Percentiles rank a stretch among this genome's conserved stretches.
These are phyloP conservation scores for Scortum barcoo DNA, from an alignment of 2,113 vertebrate genomes.

Conservation along the genomic window DNA sequence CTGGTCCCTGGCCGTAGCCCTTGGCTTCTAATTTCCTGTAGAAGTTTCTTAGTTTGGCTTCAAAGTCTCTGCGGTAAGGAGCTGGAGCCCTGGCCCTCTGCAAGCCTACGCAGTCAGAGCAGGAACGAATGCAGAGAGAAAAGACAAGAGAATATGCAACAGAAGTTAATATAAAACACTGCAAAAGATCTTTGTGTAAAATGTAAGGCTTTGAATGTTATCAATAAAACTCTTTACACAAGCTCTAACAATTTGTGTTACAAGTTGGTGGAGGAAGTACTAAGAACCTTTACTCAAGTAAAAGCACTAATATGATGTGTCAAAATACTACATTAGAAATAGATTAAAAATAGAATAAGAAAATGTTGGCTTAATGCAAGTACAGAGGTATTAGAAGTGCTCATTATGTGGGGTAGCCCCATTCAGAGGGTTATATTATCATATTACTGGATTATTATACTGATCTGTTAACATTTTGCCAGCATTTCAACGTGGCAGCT, in stretches of 20 bases:
- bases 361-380: not conserved
- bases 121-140: not conserved
- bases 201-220: not conserved
- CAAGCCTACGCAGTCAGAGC: conserved; percentile 83
- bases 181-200: not conserved
- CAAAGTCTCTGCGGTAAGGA: conserved; percentile 98
- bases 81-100: conserved; percentile 96
- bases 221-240: not conserved
- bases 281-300: not conserved
- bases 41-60: conserved; percentile 98
- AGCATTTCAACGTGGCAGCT: too few species aligned
- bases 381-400: not conserved
- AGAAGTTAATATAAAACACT: not conserved
- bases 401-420: too few species aligned
- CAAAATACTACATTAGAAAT: not conserved
- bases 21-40: conserved; percentile 98
- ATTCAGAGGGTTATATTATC: too few species aligned
- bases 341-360: too few species aligned
- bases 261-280: not conserved
- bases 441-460: too few species aligned
- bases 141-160: too few species aligned
- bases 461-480: too few species aligned
- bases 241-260: not conserved
- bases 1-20: conserved; percentile 97
- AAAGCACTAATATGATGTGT: not conserved